Conservation (phyloP, 1,140 invertebrate genomes). For the Bombyx mori region ASM3026992v2 NC_085131.1:9772501-9773000, state of each 20-base stretch:
- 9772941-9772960: constrained; percentile 86
- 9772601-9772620: constrained; percentile 80
- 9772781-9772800: constrained; percentile 76
- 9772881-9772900: constrained; percentile 78
- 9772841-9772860: constrained; percentile 74
- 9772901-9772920: constrained; percentile 89
- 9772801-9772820: constrained; percentile 73
- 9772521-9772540: constrained; percentile 78
- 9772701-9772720: constrained; percentile 77
- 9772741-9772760: constrained; percentile 72
- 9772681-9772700: constrained; percentile 78
- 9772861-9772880: constrained; percentile 74
- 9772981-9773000: constrained; percentile 76
- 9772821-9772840: constrained; percentile 82
- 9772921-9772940: constrained; percentile 81
- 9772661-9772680: constrained; percentile 81
- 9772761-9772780: constrained; percentile 76
- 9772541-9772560: constrained; percentile 84
- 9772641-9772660: constrained; percentile 81
- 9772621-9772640: constrained; percentile 79
- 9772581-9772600: constrained; percentile 76
- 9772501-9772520: constrained; percentile 77
- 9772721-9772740: constrained; percentile 78
- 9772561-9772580: constrained; percentile 78
- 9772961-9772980: constrained; percentile 87